phyloP scores from a whole-genome alignment of 2,888 invertebrate genomes.

The Polydrusus tereticollis region DNA sequence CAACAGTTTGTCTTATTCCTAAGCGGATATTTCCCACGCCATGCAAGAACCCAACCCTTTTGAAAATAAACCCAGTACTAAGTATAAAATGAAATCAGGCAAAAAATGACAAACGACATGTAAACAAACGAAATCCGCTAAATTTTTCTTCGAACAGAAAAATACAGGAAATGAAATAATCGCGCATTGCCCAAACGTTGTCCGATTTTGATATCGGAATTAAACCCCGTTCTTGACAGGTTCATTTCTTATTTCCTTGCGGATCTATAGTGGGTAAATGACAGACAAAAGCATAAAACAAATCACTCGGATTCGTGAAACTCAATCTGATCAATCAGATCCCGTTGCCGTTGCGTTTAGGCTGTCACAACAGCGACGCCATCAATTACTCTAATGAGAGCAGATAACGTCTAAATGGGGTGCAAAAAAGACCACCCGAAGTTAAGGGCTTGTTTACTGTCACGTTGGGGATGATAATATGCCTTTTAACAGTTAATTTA shows the following conservation, averaged over 20 bases:
- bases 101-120: slow-evolving; percentile 6
- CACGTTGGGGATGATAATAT: too few species aligned
- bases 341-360: slow-evolving; percentile 49
- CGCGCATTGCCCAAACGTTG: slow-evolving; percentile 17
- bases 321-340: slow-evolving; percentile 66
- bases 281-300: slow-evolving; percentile 55
- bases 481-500: too few species aligned
- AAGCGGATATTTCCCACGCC: too few species aligned
- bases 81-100: not conserved
- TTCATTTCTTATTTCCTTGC: slow-evolving; percentile 37
- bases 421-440: slow-evolving; percentile 20
- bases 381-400: slow-evolving; percentile 67
- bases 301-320: slow-evolving; percentile 62
- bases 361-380: slow-evolving; percentile 61
- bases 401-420: slow-evolving; percentile 57
- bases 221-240: slow-evolving; percentile 37
- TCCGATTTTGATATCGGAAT: slow-evolving; percentile 31
- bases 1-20: too few species aligned
- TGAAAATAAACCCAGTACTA: not conserved
- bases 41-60: not conserved
- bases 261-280: slow-evolving; percentile 44
- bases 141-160: slow-evolving; percentile 17
- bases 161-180: slow-evolving; percentile 37
- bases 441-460: slow-evolving; percentile 15
- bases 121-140: slow-evolving; percentile 23